Conservation (phyloP, 2,797 vertebrate species). For the Falco cherrug region DNA sequence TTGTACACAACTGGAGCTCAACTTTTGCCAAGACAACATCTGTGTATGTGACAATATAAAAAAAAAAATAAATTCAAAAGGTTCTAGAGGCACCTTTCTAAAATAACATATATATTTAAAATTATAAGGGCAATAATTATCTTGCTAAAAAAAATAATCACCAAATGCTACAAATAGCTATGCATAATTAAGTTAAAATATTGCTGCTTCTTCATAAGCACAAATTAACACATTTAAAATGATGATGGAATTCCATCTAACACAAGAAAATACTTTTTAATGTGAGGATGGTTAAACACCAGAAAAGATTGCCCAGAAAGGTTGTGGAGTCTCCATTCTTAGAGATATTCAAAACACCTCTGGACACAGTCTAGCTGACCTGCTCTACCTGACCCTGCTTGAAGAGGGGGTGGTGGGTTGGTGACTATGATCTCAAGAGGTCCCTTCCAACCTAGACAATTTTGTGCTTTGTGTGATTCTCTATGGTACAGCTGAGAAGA, state of each 20-base stretch:
- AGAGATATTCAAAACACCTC: neutral
- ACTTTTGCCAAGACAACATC: neutral
- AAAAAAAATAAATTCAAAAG: neutral
- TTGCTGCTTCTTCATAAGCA: neutral
- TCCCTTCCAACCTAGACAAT: neutral
- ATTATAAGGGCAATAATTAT: neutral
- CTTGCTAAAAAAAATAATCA: neutral
- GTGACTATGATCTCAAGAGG: neutral
- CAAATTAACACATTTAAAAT: neutral
- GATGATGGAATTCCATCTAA: neutral
- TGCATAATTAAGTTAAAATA: neutral
- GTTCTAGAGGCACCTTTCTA: neutral
- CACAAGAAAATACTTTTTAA: neutral
- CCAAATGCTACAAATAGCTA: neutral
- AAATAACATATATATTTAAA: neutral
- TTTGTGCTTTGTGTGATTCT: neutral
- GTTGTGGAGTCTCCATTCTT: neutral
- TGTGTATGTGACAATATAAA: neutral
- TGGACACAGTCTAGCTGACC: neutral
- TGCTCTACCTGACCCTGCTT: neutral
- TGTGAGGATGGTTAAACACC: neutral
- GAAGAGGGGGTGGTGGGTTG: neutral
- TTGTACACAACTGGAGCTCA: neutral
- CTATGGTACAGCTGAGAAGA: neutral
- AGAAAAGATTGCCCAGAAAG: neutral